Evolutionary conservation across 2,888 invertebrate genomes (phyloP).

Genomic region (Melinopterus prodromus): DNA sequence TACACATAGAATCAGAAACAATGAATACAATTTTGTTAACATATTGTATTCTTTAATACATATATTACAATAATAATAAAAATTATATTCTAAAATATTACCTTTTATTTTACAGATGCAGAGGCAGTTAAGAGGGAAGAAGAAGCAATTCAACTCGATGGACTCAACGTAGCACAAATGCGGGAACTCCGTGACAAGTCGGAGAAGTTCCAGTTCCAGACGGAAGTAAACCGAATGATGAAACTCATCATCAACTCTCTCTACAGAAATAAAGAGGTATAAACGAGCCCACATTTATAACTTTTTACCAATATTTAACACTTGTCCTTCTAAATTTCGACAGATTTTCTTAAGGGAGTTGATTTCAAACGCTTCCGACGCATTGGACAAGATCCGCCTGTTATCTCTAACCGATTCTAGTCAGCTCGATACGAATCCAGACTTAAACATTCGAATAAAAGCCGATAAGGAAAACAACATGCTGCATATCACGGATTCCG

Average conservation of each 20-base stretch:
- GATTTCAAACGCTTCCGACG: conserved; percentile 99
- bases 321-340: conserved; percentile 56
- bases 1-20: too few species aligned
- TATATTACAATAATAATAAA: too few species aligned
- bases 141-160: conserved; percentile 96
- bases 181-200: conserved; percentile 90
- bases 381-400: conserved; percentile 96
- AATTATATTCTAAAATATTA: not conserved
- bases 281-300: conserved; percentile 60
- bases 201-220: conserved; percentile 91
- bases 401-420: conserved; percentile 87
- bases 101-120: conserved; percentile 70
- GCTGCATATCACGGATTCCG: conserved; percentile 94
- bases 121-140: conserved; percentile 91
- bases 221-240: conserved; percentile 99
- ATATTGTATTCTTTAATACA: too few species aligned
- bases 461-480: conserved; percentile 92
- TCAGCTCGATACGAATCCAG: conserved; percentile 80
- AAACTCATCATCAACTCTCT: conserved; percentile 99
- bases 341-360: conserved; percentile 94
- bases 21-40: too few species aligned
- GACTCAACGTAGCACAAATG: conserved; percentile 91
- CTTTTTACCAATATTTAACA: conserved; percentile 5
- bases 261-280: conserved; percentile 92
- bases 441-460: conserved; percentile 89